These are phyloP conservation scores for Albula glossodonta DNA, from an alignment of 2,113 vertebrate genomes.

Conservation along the genomic window DNA sequence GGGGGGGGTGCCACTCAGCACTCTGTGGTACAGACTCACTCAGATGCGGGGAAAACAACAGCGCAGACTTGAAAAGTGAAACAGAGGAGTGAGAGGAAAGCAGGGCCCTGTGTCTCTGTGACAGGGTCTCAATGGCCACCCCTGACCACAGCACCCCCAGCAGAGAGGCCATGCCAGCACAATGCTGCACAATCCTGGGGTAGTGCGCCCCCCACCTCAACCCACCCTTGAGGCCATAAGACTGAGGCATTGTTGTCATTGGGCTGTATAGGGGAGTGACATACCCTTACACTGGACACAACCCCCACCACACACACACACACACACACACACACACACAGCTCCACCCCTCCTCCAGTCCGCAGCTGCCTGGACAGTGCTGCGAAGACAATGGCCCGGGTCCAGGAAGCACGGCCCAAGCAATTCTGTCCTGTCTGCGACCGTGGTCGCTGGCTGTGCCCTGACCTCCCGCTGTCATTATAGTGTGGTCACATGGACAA, in stretches of 20 bases:
- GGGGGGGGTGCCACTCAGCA: background rate
- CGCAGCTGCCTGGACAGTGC: background rate
- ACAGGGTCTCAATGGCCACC: background rate
- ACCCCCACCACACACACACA: background rate
- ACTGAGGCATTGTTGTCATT: background rate
- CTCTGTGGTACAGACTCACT: background rate
- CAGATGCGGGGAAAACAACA: background rate
- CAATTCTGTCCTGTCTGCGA: constrained; percentile 14
- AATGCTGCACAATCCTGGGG: background rate
- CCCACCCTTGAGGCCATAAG: background rate
- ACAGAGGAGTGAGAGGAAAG: background rate
- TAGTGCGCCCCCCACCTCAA: background rate
- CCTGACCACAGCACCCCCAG: background rate
- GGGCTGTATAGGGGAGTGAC: background rate
- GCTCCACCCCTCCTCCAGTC: background rate
- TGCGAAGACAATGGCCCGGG: background rate
- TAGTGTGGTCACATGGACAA: background rate
- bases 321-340: too few species aligned
- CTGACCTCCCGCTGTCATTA: constrained; percentile 17
- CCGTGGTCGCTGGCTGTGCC: background rate
- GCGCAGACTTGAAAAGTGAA: background rate
- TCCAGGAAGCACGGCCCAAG: background rate
- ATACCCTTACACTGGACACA: background rate
- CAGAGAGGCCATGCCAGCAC: background rate
- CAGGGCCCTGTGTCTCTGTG: background rate